These are phyloP conservation scores for Idris sp. DNA, from an alignment of 1,140 invertebrate species.

Conservation along the genomic window DNA sequence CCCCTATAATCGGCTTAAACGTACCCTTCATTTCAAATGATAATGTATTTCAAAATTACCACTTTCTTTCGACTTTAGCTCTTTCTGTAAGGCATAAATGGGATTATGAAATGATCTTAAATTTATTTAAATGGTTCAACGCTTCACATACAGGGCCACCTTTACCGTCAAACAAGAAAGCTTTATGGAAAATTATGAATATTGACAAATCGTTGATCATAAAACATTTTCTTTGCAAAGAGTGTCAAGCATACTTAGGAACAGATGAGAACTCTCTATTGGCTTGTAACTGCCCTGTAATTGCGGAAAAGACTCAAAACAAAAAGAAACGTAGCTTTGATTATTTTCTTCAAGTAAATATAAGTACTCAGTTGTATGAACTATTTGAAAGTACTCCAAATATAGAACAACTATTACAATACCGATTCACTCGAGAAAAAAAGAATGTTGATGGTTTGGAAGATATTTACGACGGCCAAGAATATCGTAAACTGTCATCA, in stretches of 20 bases:
- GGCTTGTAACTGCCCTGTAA: not conserved
- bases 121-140: constrained; percentile 3
- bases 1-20: no score
- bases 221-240: constrained; percentile 1
- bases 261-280: constrained; percentile 1
- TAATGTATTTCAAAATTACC: constrained; percentile 4
- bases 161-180: not conserved
- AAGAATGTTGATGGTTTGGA: not conserved
- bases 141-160: constrained; percentile 1
- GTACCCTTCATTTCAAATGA: constrained; percentile 1
- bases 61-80: constrained; percentile 7
- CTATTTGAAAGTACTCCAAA: constrained; percentile 7
- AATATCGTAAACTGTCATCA: constrained; percentile 9
- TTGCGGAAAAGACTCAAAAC: constrained; percentile 1
- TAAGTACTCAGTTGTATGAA: constrained; percentile 9
- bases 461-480: constrained; percentile 32
- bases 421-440: constrained; percentile 19
- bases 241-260: constrained; percentile 8
- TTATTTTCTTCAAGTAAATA: constrained; percentile 19
- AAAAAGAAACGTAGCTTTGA: not conserved
- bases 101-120: constrained; percentile 8
- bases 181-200: constrained; percentile 8
- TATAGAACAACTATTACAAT: constrained; percentile 1
- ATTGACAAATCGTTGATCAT: constrained; percentile 1
- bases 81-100: constrained; percentile 4